Conservation (phyloP, 1,140 invertebrate species). For the Brachionus angularis region DNA sequence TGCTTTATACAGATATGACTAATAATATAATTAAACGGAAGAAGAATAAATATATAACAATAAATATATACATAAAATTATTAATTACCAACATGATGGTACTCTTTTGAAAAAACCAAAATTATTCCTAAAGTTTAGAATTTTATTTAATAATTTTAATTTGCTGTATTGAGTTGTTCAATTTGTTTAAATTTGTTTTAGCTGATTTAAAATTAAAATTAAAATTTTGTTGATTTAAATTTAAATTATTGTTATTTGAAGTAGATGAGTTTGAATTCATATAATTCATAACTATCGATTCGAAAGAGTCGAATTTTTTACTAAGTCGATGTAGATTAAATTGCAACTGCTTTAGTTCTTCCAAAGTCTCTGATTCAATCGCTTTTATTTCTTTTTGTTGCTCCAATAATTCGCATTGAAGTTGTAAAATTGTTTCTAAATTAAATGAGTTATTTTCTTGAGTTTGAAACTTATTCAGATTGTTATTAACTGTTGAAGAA, state of each 20-base stretch:
- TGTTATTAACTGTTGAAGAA: background rate
- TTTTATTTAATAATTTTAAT: conserved; percentile 35
- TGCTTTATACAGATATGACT: too few species aligned
- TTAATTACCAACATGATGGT: too few species aligned
- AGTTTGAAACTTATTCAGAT: background rate
- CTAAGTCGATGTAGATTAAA: background rate
- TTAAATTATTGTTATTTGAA: background rate
- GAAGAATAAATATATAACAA: too few species aligned
- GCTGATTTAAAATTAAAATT: conserved; percentile 19
- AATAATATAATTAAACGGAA: too few species aligned
- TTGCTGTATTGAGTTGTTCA: conserved; percentile 12
- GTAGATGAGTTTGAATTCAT: too few species aligned
- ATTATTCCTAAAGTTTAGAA: too few species aligned
- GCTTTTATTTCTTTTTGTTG: conserved; percentile 24
- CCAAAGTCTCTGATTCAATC: conserved; percentile 31
- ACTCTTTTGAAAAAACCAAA: too few species aligned
- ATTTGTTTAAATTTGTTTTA: conserved; percentile 22
- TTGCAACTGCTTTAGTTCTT: conserved; percentile 16
- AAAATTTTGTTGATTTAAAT: background rate
- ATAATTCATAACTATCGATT: background rate
- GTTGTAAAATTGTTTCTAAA: conserved; percentile 3
- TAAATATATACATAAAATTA: too few species aligned
- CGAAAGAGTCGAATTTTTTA: conserved; percentile 29
- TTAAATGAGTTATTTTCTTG: background rate
- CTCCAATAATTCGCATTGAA: conserved; percentile 40